Conservation (phyloP, 2,888 invertebrate genomes). For the Meteorus cinctellus region DNA sequence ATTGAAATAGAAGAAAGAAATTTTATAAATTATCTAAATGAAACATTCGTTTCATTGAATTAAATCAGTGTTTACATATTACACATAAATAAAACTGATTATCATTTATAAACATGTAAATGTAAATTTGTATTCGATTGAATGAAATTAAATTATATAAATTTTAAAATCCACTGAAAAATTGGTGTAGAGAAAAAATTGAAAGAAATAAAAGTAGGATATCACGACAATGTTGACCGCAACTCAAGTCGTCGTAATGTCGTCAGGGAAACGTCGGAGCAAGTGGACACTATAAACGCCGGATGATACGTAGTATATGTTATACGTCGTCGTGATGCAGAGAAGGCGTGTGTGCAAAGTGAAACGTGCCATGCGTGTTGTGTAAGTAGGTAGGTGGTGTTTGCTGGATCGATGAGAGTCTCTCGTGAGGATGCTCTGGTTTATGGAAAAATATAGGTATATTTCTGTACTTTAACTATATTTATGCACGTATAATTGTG, state of each 20-base stretch:
- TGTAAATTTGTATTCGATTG: not conserved
- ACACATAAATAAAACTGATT: not conserved
- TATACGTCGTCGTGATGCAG: constrained; percentile 20
- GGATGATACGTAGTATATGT: constrained; percentile 2
- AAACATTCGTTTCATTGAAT: not conserved
- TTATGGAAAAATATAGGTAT: constrained; percentile 32
- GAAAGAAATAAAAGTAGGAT: not conserved
- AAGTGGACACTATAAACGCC: constrained; percentile 26
- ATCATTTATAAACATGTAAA: not conserved
- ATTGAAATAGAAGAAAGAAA: not conserved
- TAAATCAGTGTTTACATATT: too few species aligned
- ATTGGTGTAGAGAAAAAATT: not conserved
- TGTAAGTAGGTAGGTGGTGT: constrained; percentile 53
- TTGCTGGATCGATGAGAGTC: constrained; percentile 49
- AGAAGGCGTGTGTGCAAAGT: constrained; percentile 50
- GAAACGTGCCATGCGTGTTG: constrained; percentile 55
- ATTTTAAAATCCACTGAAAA: not conserved
- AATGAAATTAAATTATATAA: constrained; percentile 20
- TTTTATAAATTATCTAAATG: not conserved
- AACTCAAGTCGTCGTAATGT: constrained; percentile 21
- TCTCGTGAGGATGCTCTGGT: constrained; percentile 41
- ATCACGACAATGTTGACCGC: constrained; percentile 14
- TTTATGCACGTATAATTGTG: not conserved
- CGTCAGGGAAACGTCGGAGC: constrained; percentile 29
- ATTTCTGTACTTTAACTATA: not conserved